Evolutionary conservation across 2,797 vertebrate genomes (phyloP).

Genomic region (Brachyrhaphis roseni): DNA sequence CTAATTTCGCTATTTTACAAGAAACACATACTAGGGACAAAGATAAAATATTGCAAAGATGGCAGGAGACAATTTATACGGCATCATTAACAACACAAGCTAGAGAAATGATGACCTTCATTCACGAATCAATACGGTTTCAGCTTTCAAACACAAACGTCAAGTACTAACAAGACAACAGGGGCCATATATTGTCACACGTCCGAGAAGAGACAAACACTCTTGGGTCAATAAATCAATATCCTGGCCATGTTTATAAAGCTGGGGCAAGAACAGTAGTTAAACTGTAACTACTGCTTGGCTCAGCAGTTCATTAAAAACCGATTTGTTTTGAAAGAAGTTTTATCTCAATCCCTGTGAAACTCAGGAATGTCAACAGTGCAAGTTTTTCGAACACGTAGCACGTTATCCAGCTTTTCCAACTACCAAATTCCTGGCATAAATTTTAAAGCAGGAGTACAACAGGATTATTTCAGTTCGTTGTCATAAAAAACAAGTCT

Average conservation of each 20-base stretch:
- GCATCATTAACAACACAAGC: no score
- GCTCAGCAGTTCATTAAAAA: conserved; percentile 6
- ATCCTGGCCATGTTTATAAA: conserved; percentile 5
- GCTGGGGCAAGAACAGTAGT: not conserved
- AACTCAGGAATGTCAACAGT: not conserved
- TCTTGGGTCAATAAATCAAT: conserved; percentile 10
- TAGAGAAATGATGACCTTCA: no score
- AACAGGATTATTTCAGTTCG: not conserved
- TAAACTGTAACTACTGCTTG: not conserved
- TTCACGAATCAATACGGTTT: not conserved
- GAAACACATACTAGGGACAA: not conserved
- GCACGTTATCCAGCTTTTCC: not conserved
- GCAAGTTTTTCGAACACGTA: not conserved
- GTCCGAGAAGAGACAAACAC: not conserved
- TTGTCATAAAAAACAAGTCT: not conserved
- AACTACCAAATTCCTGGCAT: not conserved
- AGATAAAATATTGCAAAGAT: no score
- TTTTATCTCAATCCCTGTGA: conserved; percentile 4
- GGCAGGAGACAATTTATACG: no score
- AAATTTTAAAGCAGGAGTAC: not conserved
- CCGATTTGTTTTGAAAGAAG: not conserved
- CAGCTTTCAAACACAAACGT: no score
- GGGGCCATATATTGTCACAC: not conserved
- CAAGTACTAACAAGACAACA: not conserved
- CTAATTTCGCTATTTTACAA: not conserved